phyloP scores from a whole-genome alignment of 2,113 vertebrate species.

The Erythrocercus mccallii region DNA sequence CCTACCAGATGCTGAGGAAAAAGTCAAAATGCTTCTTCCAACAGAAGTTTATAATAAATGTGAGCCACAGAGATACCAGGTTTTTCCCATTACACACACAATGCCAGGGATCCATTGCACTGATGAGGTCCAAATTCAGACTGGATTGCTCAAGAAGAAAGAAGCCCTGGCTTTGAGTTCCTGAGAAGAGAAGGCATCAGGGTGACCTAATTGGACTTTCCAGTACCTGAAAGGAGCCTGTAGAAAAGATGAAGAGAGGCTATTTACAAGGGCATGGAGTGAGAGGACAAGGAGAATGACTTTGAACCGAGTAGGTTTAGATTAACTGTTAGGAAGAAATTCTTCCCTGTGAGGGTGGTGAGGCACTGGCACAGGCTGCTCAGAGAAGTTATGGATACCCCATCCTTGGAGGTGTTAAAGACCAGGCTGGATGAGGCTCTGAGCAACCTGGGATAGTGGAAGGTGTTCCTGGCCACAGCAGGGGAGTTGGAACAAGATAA shows the following conservation, averaged over 20 bases:
- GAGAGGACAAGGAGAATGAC: not conserved
- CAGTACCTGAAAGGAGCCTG: not conserved
- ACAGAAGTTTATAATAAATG: not conserved
- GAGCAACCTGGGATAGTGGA: not conserved
- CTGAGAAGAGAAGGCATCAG: not conserved
- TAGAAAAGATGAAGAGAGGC: not conserved
- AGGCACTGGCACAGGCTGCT: not conserved
- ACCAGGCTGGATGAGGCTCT: not conserved
- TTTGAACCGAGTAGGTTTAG: not conserved
- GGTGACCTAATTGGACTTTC: not conserved
- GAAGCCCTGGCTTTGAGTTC: not conserved
- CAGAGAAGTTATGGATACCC: not conserved
- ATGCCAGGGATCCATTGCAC: not conserved
- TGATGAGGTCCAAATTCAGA: not conserved
- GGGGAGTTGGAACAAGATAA: not conserved
- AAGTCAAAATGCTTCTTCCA: not conserved
- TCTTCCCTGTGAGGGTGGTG: not conserved
- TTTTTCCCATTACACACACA: not conserved
- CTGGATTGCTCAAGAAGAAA: not conserved
- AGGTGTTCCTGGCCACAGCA: too few relatives aligned
- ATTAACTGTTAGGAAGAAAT: not conserved
- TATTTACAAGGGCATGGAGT: not conserved
- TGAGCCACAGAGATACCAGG: not conserved
- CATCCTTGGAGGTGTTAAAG: not conserved
- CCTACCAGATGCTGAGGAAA: not conserved